Evolutionary conservation across 2,797 vertebrate species (phyloP).

Genomic region (Tenualosa ilisha): DNA sequence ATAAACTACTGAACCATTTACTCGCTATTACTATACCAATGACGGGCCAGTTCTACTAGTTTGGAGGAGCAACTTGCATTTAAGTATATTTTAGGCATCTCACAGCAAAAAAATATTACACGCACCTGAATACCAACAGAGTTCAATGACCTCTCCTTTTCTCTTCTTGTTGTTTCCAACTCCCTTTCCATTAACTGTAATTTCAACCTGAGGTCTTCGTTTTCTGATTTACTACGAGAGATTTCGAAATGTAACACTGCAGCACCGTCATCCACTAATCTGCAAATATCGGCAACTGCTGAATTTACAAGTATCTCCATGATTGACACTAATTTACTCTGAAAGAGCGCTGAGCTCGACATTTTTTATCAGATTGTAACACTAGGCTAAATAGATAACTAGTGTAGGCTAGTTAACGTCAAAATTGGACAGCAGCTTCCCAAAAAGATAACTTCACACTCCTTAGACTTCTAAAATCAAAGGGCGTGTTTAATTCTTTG

Average conservation of each 20-base stretch:
- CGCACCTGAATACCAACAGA: slow-evolving; percentile 32
- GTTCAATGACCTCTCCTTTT: slow-evolving; percentile 9
- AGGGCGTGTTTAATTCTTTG: neutral
- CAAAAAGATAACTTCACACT: neutral
- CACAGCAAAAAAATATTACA: neutral
- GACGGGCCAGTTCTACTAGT: neutral
- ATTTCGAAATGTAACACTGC: slow-evolving; percentile 33
- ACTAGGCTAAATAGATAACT: neutral
- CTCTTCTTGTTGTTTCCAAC: slow-evolving; percentile 8
- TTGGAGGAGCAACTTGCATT: neutral
- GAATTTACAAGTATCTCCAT: slow-evolving; percentile 39
- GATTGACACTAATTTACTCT: slow-evolving; percentile 30
- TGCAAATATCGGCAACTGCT: slow-evolving; percentile 33
- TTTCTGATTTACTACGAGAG: slow-evolving; percentile 33
- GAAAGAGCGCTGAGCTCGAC: slow-evolving; percentile 33
- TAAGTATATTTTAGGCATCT: too few species aligned
- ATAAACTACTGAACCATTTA: neutral
- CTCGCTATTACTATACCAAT: neutral
- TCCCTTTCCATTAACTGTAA: slow-evolving; percentile 28
- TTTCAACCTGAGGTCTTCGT: slow-evolving; percentile 30
- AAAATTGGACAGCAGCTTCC: neutral
- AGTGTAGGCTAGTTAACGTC: neutral
- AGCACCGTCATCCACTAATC: slow-evolving; percentile 28
- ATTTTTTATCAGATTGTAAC: slow-evolving; percentile 13
- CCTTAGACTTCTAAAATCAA: neutral